These are phyloP conservation scores for roundworm (Caenorhabditis elegans) DNA, from an alignment of 1,140 invertebrate genomes.

Conservation along the genomic window DNA sequence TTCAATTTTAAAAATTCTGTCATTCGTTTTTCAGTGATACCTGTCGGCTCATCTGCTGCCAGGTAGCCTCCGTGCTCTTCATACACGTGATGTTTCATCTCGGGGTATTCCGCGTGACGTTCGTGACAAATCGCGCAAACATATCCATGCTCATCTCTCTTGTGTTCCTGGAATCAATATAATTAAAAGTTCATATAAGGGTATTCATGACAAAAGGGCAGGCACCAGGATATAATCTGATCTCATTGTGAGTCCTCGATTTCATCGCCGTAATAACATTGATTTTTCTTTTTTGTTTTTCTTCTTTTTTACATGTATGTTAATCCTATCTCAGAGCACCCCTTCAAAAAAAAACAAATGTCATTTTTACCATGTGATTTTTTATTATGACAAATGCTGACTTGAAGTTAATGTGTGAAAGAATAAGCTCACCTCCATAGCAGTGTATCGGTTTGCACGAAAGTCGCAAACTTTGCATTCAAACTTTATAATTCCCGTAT, in stretches of 20 bases:
- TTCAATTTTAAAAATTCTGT: neutral
- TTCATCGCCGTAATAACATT: neutral
- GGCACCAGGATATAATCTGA: neutral
- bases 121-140: slow-evolving; percentile 61
- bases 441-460: slow-evolving; percentile 58
- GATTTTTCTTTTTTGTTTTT: neutral
- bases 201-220: neutral
- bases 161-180: slow-evolving; percentile 22
- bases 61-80: slow-evolving; percentile 64
- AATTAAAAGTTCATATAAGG: neutral
- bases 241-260: neutral
- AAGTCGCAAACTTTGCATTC: slow-evolving; percentile 67
- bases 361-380: neutral
- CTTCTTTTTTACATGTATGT: too few relatives aligned
- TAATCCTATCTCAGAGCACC: neutral
- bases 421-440: slow-evolving; percentile 58
- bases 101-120: slow-evolving; percentile 59
- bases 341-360: neutral
- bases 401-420: neutral
- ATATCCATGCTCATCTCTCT: slow-evolving; percentile 62
- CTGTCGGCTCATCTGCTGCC: slow-evolving; percentile 48
- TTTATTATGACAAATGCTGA: neutral
- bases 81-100: slow-evolving; percentile 65
- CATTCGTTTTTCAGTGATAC: neutral
- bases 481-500: slow-evolving; percentile 66